phyloP scores from a whole-genome alignment of 2,888 invertebrate species.

The Pomacea canaliculata region DNA sequence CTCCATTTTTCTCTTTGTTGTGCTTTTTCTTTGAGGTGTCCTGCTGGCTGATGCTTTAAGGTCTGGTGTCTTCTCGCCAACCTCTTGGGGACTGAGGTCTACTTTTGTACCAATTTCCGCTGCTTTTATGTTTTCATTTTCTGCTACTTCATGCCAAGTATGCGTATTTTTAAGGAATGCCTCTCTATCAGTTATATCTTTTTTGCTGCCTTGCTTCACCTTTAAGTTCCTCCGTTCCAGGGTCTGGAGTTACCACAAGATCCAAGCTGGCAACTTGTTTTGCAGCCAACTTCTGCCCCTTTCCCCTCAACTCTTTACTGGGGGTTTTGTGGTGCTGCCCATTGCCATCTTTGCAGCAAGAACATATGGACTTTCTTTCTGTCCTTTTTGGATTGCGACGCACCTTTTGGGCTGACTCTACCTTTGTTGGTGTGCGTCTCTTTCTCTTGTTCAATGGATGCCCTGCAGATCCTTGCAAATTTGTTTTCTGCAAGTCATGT shows the following conservation, averaged over 20 bases:
- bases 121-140: not conserved
- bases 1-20: slow-evolving; percentile 52
- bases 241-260: not conserved
- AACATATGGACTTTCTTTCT: slow-evolving; percentile 11
- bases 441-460: slow-evolving; percentile 36
- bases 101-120: not conserved
- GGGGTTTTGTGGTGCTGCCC: slow-evolving; percentile 28
- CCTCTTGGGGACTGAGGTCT: slow-evolving; percentile 12
- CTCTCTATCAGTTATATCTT: not conserved
- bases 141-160: not conserved
- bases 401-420: slow-evolving; percentile 12
- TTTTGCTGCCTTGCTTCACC: slow-evolving; percentile 17
- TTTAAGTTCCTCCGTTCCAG: slow-evolving; percentile 18
- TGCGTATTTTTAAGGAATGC: no score
- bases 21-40: slow-evolving; percentile 44
- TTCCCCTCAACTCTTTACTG: not conserved
- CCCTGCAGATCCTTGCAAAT: not conserved
- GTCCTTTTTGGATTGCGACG: slow-evolving; percentile 26
- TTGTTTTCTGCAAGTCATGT: slow-evolving; percentile 5
- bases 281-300: slow-evolving; percentile 9
- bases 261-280: slow-evolving; percentile 7
- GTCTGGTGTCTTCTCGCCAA: slow-evolving; percentile 47
- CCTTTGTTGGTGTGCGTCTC: slow-evolving; percentile 46
- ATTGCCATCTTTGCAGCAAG: slow-evolving; percentile 9
- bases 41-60: slow-evolving; percentile 30